Conservation (phyloP, 2,888 invertebrate species). For the Teleogryllus oceanicus region DNA sequence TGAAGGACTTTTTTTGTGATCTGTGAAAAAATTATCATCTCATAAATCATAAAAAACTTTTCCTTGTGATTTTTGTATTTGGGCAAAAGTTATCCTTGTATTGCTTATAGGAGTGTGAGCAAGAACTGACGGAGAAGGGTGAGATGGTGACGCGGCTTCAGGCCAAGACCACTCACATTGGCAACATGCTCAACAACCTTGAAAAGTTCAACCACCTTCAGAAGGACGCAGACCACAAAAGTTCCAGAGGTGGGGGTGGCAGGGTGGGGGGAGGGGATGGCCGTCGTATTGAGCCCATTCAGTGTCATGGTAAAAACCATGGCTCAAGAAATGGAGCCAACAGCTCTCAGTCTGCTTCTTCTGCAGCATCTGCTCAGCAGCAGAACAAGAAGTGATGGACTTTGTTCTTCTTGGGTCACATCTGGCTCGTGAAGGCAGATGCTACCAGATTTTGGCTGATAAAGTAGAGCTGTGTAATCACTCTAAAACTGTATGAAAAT, state of each 20-base stretch:
- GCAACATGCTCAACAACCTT: constrained; percentile 85
- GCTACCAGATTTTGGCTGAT: no score
- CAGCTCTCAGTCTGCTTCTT: no score
- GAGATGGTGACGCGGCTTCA: constrained; percentile 93
- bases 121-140: constrained; percentile 92
- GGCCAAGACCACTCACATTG: constrained; percentile 92
- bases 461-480: no score
- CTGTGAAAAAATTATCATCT: background rate
- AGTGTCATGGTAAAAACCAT: background rate
- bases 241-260: background rate
- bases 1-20: background rate
- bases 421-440: no score
- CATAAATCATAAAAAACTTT: background rate
- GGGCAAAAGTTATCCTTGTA: background rate
- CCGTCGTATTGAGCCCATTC: background rate
- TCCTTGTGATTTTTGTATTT: background rate
- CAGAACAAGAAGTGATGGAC: background rate
- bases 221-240: constrained; percentile 54
- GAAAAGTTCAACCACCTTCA: constrained; percentile 78
- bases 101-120: constrained; percentile 80
- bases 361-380: background rate
- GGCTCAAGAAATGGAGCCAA: background rate
- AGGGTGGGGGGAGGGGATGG: background rate
- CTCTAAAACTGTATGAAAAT: no score
- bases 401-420: no score